phyloP scores from a whole-genome alignment of 2,113 vertebrate genomes.

The Microcebus lehilahytsara region DNA sequence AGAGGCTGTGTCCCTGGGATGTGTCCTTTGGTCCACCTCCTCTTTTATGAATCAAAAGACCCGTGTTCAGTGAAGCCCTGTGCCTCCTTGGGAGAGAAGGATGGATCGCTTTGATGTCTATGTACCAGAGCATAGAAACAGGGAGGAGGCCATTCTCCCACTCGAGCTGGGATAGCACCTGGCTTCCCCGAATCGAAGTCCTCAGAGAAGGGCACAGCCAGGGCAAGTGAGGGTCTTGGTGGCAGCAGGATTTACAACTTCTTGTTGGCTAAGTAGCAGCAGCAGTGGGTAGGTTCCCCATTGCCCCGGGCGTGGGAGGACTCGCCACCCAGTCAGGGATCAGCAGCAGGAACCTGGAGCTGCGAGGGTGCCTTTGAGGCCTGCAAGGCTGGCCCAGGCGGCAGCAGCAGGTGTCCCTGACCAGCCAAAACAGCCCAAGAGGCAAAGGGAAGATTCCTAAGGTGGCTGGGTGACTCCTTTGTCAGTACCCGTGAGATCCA shows the following conservation, averaged over 20 bases:
- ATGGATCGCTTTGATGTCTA: not conserved
- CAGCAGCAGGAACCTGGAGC: not conserved
- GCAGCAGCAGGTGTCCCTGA: not conserved
- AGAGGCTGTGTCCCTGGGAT: not conserved
- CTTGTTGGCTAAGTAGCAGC: not conserved
- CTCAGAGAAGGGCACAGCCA: not conserved
- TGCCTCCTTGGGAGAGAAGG: not conserved
- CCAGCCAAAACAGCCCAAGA: not conserved
- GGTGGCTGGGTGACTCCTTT: not conserved
- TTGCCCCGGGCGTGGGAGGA: not conserved
- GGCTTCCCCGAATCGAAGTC: not conserved
- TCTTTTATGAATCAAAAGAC: not conserved
- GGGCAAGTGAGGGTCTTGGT: not conserved
- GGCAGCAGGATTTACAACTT: not conserved
- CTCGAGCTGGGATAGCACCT: not conserved
- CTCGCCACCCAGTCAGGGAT: not conserved
- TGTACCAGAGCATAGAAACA: not conserved
- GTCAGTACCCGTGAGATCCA: not conserved
- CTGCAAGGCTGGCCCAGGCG: not conserved
- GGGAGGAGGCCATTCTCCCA: not conserved
- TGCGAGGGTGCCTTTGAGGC: fast-evolving
- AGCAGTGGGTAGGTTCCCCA: not conserved
- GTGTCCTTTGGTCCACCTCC: not conserved
- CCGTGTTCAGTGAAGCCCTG: not conserved
- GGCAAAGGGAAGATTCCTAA: not conserved